Conservation (phyloP, 1,140 invertebrate species). For the Pogonus chalceus region DNA sequence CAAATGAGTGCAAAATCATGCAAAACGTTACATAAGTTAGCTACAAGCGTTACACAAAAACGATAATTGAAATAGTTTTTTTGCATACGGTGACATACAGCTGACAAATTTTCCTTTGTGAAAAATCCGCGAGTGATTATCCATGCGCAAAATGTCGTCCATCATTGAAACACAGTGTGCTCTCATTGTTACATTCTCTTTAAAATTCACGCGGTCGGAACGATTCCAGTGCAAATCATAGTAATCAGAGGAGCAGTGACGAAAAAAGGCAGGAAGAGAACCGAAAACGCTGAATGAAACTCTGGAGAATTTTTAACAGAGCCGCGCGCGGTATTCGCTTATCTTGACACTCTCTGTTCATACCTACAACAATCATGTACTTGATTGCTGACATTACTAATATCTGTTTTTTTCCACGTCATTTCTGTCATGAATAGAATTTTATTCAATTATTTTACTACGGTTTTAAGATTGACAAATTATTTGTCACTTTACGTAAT, state of each 20-base stretch:
- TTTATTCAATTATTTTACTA: too few relatives aligned
- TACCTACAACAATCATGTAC: too few relatives aligned
- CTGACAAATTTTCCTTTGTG: background rate
- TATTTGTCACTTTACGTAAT: too few relatives aligned
- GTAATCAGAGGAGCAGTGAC: background rate
- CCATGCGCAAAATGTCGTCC: background rate
- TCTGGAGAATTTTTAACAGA: background rate
- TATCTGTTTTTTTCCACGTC: too few relatives aligned
- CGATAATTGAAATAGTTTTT: background rate
- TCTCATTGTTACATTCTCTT: background rate
- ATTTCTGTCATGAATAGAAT: too few relatives aligned
- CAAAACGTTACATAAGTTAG: too few relatives aligned
- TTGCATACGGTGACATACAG: background rate
- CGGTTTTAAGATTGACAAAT: too few relatives aligned
- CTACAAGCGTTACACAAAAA: background rate
- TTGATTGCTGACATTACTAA: too few relatives aligned
- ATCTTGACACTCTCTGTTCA: too few relatives aligned
- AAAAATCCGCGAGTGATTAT: background rate
- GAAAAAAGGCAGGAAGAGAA: background rate
- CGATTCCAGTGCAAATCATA: background rate
- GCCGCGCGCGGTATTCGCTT: too few relatives aligned
- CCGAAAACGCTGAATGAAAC: background rate
- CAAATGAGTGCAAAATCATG: background rate
- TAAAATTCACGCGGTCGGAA: background rate
- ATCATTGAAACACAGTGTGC: background rate